Evolutionary conservation across 2,113 vertebrate species (phyloP), one percentile per base, ranked within the genome.

Genomic region (Elephantulus edwardii): DNA sequence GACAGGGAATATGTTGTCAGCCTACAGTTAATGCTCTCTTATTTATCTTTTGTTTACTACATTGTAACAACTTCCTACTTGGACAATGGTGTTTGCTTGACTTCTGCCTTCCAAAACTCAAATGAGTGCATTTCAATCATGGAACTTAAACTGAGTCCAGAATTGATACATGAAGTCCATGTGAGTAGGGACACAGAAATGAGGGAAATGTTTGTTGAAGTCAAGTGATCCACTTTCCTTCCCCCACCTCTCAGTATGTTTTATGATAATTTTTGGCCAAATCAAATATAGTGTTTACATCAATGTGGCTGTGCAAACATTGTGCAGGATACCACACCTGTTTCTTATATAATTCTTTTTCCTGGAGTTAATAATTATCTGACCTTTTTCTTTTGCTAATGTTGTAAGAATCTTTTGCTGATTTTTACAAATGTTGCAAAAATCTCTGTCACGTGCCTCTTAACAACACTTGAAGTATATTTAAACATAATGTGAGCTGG

Each of bases 101-200:
- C 62, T 68, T 74, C 33, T 81, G 79, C 33, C 70, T 94, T 93
- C 35, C 42, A 84, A 40, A 66, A 81, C 46, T 72, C 44, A 26
- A 78, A 22, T 9, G 10, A 64, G 17, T 87, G 40, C 0, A 11
- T 60, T 11, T 88, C 66, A 76, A 71, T 5, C 24, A 58, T 19
- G 66, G 52, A 86, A 44, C 6, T 89, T 80, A 58, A 82, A 76
- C 30, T 78, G 20, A 6, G 6, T 56, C 14, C 40, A 75, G 48
- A 70, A 9, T 44, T n/a, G 74, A 48, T 19, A 93, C 79, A 60
- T 68, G 50, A 30, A 33, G 19, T 75, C 38, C 5, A 20, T 48
- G 72, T 60, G 77, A 76, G 35, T 38, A 54, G n/a, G n/a, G n/a
- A n/a, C n/a, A n/a, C n/a, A 22, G 86, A 38, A 76, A 24, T 42